Conservation (phyloP, 2,113 vertebrate genomes). For the Protobothrops mucrosquamatus region DNA sequence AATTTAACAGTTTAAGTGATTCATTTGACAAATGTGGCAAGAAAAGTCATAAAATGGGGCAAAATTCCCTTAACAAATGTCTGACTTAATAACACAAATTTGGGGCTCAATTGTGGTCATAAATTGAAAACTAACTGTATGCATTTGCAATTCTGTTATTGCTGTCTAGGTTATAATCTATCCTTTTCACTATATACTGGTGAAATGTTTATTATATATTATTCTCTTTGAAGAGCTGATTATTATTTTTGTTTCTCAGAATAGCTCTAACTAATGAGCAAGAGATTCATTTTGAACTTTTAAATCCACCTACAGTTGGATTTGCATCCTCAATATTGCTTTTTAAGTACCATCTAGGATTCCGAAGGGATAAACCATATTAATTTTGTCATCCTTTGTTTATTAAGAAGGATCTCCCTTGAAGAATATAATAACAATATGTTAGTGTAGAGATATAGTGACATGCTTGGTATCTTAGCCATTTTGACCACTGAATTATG, state of each 20-base stretch:
- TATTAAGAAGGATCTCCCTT: slow-evolving; percentile 49
- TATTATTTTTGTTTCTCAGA: slow-evolving; percentile 33
- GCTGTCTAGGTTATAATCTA: background rate
- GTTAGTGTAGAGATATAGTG: background rate
- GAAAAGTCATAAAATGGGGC: background rate
- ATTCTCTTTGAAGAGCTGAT: no score
- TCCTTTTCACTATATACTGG: background rate
- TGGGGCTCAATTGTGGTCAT: background rate
- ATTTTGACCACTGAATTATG: background rate
- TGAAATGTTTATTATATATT: slow-evolving; percentile 1
- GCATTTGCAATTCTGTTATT: background rate
- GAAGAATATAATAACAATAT: slow-evolving; percentile 32
- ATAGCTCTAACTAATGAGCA: slow-evolving; percentile 54
- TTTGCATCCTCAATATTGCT: slow-evolving; percentile 49
- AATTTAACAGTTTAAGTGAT: background rate
- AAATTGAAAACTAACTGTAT: background rate
- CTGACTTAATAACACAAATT: background rate
- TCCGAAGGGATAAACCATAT: slow-evolving; percentile 46
- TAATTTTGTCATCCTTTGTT: slow-evolving; percentile 52
- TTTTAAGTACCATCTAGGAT: slow-evolving; percentile 42
- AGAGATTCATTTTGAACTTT: slow-evolving; percentile 55
- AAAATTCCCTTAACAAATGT: background rate
- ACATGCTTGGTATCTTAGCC: background rate
- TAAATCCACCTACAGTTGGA: slow-evolving; percentile 43
- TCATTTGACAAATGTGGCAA: background rate